phyloP scores from a whole-genome alignment of 2,888 invertebrate species.

The Melipona bicolor region DNA sequence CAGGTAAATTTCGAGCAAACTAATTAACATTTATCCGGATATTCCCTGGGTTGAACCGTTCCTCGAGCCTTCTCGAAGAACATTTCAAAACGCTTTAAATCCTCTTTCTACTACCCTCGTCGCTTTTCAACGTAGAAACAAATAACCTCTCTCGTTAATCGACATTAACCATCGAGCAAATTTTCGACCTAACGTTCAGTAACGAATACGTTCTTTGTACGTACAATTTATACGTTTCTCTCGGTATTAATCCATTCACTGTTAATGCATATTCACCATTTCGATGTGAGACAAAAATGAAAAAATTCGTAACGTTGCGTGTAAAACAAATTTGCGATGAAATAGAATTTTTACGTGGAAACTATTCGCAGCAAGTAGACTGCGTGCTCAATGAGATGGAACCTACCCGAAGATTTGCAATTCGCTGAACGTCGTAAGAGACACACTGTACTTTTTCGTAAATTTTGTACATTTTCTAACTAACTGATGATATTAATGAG shows the following conservation, averaged over 20 bases:
- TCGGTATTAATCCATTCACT: not conserved
- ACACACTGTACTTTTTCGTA: not conserved
- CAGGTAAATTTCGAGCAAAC: conserved; percentile 32
- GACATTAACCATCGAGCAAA: not conserved
- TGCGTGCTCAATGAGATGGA: not conserved
- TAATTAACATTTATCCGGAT: conserved; percentile 51
- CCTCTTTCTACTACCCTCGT: not conserved
- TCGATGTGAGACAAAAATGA: not conserved
- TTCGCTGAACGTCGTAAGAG: not conserved
- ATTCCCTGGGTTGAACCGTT: conserved; percentile 4
- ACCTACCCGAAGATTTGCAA: not conserved
- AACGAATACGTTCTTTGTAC: no score
- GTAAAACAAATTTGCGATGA: not conserved
- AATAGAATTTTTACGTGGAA: not conserved
- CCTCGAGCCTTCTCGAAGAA: not conserved
- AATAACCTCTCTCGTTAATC: not conserved
- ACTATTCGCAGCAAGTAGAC: not conserved
- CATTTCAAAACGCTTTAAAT: conserved; percentile 13
- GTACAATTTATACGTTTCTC: not conserved
- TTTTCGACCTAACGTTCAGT: not conserved
- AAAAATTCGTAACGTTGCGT: not conserved
- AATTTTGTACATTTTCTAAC: no score
- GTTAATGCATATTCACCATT: not conserved
- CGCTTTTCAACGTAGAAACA: not conserved
- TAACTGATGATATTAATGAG: no score